phyloP scores from a whole-genome alignment of 2,797 vertebrate species.

The Scleropages formosus region DNA sequence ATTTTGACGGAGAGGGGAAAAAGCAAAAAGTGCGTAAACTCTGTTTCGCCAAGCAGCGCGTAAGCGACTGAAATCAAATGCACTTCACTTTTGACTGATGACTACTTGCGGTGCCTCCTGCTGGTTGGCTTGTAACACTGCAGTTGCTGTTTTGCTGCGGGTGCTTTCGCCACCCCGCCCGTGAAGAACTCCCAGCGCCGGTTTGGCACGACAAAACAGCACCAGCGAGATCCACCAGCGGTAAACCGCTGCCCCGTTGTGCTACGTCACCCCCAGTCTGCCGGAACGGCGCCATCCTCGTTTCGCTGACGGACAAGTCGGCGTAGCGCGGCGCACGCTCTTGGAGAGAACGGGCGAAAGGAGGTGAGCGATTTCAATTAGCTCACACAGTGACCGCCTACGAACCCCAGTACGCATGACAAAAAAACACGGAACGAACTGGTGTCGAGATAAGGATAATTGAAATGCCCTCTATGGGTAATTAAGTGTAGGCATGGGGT shows the following conservation, averaged over 20 bases:
- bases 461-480: background rate
- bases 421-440: background rate
- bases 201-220: no score
- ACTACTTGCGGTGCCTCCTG: no score
- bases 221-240: background rate
- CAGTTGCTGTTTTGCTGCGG: no score
- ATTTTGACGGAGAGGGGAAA: no score
- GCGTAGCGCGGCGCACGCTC: no score
- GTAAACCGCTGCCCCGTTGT: background rate
- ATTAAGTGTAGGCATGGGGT: background rate
- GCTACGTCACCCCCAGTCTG: background rate
- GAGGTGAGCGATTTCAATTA: constrained; percentile 6
- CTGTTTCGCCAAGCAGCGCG: no score
- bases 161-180: no score
- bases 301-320: background rate
- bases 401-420: background rate
- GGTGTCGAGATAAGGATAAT: constrained; percentile 8
- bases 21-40: no score
- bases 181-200: no score
- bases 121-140: no score
- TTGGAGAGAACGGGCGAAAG: background rate
- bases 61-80: no score
- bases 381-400: background rate
- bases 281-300: background rate
- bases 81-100: no score